Evolutionary conservation across 1,140 invertebrate species (phyloP).

Genomic region (Planococcus citri): DNA sequence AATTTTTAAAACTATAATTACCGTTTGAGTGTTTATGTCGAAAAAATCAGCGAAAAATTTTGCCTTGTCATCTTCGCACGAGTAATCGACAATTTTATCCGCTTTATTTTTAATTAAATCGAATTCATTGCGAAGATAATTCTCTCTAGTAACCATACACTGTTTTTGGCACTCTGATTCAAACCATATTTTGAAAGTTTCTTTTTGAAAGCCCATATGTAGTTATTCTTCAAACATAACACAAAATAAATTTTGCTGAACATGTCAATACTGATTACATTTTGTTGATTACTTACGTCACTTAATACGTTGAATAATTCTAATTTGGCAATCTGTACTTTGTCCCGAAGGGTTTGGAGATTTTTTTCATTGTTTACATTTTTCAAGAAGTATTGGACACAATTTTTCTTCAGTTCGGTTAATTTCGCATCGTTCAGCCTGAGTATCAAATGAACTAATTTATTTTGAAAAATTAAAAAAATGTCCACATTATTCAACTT

Average conservation of each 20-base stretch:
- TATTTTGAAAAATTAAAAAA: background rate
- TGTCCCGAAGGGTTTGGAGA: background rate
- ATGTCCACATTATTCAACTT: no score
- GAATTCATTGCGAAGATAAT: background rate
- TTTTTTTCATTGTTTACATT: background rate
- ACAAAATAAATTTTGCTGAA: no score
- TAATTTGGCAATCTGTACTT: background rate
- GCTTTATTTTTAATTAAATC: background rate
- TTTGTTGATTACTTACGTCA: background rate
- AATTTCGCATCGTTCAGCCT: background rate
- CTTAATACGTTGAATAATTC: background rate
- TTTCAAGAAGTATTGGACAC: background rate
- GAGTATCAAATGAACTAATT: no score
- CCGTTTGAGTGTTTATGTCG: background rate
- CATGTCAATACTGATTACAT: no score
- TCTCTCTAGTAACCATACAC: background rate
- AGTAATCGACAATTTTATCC: background rate
- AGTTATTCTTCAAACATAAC: background rate
- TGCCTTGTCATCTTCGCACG: background rate
- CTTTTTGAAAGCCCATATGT: background rate
- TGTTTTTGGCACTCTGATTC: background rate
- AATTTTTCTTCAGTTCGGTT: background rate
- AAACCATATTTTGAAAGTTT: slow-evolving; percentile 14
- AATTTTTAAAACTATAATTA: background rate
- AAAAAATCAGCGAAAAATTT: background rate